Conservation (phyloP, 2,113 vertebrate genomes). For the Porphyrio hochstetteri region DNA sequence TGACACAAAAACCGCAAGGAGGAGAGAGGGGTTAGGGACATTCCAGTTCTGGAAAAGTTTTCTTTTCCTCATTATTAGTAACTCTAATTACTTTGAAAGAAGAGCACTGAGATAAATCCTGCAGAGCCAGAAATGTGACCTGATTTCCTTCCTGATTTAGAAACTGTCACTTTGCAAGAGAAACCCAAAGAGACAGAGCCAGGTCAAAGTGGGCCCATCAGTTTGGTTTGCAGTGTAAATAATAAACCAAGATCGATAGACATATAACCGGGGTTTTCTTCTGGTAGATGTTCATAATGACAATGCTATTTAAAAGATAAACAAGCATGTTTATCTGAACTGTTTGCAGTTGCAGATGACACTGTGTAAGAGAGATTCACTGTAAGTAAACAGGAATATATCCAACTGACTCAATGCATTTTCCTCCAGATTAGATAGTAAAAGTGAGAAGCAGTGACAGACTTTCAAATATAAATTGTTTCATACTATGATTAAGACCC, state of each 20-base stretch:
- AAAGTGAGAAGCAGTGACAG: neutral
- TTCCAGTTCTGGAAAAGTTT: conserved; percentile 57
- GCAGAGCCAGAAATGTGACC: conserved; percentile 68
- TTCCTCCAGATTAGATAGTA: neutral
- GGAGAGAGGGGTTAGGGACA: conserved; percentile 58
- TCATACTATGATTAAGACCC: neutral
- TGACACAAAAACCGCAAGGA: conserved; percentile 51
- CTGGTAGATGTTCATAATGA: neutral
- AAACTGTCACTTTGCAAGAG: conserved; percentile 65
- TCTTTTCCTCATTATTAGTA: conserved; percentile 66
- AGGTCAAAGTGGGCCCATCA: conserved; percentile 16
- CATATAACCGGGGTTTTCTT: neutral
- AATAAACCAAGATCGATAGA: neutral
- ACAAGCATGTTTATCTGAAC: neutral
- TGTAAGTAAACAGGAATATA: neutral
- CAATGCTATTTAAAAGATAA: neutral
- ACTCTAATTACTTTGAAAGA: conserved; percentile 72
- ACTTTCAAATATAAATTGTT: neutral
- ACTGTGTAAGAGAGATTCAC: neutral
- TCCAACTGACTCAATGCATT: neutral
- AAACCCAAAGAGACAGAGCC: conserved; percentile 60
- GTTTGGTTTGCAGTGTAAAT: conserved; percentile 11
- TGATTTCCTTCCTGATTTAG: conserved; percentile 73
- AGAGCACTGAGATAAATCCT: conserved; percentile 69
- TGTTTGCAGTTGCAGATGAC: neutral